These are phyloP conservation scores for Protobothrops mucrosquamatus DNA, from an alignment of 2,113 vertebrate genomes.

Conservation along the genomic window DNA sequence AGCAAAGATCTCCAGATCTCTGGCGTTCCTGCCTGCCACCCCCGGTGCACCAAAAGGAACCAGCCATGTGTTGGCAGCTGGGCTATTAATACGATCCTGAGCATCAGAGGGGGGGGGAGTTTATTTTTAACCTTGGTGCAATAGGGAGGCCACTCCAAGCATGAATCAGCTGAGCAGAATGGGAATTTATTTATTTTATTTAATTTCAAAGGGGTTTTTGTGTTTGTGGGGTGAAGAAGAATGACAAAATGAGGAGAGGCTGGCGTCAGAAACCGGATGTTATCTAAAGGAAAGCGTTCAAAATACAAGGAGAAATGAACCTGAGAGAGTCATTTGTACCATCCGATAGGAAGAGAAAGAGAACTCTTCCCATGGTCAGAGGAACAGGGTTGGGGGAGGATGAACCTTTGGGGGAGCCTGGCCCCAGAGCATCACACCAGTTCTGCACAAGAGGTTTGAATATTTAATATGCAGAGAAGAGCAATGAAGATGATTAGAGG, in stretches of 20 bases:
- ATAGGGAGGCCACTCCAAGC: slow-evolving; percentile 3
- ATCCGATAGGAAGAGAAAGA: neutral
- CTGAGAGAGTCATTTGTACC: neutral
- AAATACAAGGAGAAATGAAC: too few relatives aligned
- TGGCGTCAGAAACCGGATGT: neutral
- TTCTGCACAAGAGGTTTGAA: neutral
- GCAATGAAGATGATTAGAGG: too few relatives aligned
- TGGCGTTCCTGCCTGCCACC: neutral
- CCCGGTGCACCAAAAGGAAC: neutral
- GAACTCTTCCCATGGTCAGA: neutral
- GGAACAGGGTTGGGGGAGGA: neutral
- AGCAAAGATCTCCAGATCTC: neutral
- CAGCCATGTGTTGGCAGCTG: neutral
- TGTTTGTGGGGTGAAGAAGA: neutral
- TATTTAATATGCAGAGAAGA: too few relatives aligned
- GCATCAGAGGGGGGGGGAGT: neutral
- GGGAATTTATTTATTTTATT: neutral
- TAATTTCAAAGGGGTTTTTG: neutral
- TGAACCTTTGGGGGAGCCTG: neutral
- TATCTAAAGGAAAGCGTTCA: neutral
- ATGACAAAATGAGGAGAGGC: neutral
- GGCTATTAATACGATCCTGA: neutral
- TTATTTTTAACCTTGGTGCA: neutral
- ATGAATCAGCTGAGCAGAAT: slow-evolving; percentile 37
- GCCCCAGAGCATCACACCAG: neutral